A percentile compares a stretch with the other conserved stretches of the same genome.
phyloP scores from a whole-genome alignment of 2,888 invertebrate genomes.

The Molanna angustata region DNA sequence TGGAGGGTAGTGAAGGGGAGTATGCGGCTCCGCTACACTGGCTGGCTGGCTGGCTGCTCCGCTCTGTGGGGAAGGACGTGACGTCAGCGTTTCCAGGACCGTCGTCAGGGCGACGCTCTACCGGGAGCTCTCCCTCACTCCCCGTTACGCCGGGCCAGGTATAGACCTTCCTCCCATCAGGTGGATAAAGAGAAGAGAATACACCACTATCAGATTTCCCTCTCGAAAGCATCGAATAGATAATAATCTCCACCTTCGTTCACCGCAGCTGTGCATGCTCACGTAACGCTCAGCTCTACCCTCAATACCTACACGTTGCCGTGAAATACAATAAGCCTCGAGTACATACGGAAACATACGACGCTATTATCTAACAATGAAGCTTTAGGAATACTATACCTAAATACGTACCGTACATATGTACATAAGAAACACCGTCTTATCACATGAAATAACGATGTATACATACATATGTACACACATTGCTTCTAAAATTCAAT shows the following conservation, averaged over 20 bases:
- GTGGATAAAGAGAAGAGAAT: not conserved
- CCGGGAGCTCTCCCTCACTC: constrained; percentile 8
- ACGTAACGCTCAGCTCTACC: not conserved
- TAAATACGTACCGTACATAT: too few species aligned
- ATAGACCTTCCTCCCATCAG: too few species aligned
- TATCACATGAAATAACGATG: too few species aligned
- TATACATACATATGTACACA: too few species aligned
- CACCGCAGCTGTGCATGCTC: constrained; percentile 1
- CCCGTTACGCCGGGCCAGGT: not conserved
- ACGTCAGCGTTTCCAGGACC: constrained; percentile 31
- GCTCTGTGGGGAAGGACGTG: constrained; percentile 15
- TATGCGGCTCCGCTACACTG: constrained; percentile 7
- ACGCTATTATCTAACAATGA: too few species aligned
- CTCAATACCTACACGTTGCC: not conserved
- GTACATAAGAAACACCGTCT: too few species aligned
- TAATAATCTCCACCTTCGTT: not conserved
- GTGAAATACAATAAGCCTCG: too few species aligned
- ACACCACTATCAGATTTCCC: constrained; percentile 2
- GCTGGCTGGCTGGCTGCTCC: not conserved
- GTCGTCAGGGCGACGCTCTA: constrained; percentile 29
- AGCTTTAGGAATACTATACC: too few species aligned
- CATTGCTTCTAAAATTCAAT: too few species aligned
- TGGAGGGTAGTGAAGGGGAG: not conserved
- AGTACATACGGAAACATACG: too few species aligned
- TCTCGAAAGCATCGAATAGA: constrained; percentile 1